Percentiles rank a stretch among this genome's conserved stretches.
Conservation (phyloP, 2,113 vertebrate genomes). For the Onychostoma macrolepis region DNA sequence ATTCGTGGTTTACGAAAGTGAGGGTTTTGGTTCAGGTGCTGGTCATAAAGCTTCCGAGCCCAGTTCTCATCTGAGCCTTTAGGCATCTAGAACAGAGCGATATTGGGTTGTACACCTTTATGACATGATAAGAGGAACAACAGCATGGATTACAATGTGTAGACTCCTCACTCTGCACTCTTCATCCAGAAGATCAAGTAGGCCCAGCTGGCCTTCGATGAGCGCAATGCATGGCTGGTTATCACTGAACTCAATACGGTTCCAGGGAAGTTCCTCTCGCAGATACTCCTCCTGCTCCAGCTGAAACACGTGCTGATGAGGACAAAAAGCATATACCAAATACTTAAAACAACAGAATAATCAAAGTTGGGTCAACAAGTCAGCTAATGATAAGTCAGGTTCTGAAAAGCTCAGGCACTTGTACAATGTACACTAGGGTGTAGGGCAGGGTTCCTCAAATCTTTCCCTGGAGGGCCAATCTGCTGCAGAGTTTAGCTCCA, state of each 20-base stretch:
- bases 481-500: too few relatives aligned
- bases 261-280: constrained; percentile 80
- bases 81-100: constrained; percentile 73
- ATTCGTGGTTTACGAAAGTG: constrained; percentile 79
- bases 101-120: background rate
- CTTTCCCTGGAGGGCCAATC: too few relatives aligned
- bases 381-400: background rate
- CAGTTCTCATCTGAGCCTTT: constrained; percentile 81
- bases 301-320: constrained; percentile 78
- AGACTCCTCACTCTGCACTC: constrained; percentile 75
- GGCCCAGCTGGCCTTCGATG: constrained; percentile 75
- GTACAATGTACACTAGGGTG: background rate
- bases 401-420: background rate
- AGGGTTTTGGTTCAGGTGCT: constrained; percentile 69
- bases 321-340: background rate
- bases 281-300: constrained; percentile 83
- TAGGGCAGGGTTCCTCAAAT: too few relatives aligned
- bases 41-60: constrained; percentile 79
- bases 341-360: background rate
- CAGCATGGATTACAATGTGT: background rate
- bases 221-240: constrained; percentile 80
- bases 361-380: background rate
- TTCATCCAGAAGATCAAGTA: constrained; percentile 82
- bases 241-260: constrained; percentile 77
- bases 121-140: background rate